Percentiles rank a stretch among this genome's conserved stretches.
Conservation (phyloP, 2,888 invertebrate species). For the Tetragonula carbonaria region DNA sequence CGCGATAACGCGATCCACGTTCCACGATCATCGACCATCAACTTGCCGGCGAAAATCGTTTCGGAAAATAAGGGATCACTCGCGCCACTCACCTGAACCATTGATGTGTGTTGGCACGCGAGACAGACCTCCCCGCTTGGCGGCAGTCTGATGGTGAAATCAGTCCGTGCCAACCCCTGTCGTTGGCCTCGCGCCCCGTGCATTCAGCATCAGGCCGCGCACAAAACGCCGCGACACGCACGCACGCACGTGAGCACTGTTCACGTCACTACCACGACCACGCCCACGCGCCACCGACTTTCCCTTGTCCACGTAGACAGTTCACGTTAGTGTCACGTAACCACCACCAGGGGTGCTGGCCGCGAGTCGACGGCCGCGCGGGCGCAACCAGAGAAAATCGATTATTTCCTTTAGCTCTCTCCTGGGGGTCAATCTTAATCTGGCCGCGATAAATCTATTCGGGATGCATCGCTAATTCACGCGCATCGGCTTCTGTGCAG, state of each 20-base stretch:
- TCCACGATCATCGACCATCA: background rate
- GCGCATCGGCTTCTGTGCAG: constrained; percentile 23
- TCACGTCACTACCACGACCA: constrained; percentile 48
- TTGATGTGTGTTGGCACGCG: constrained; percentile 78
- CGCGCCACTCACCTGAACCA: constrained; percentile 78
- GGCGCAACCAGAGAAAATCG: constrained; percentile 64
- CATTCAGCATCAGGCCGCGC: constrained; percentile 65
- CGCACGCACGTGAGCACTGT: constrained; percentile 45
- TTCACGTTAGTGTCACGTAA: background rate
- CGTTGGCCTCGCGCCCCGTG: constrained; percentile 70
- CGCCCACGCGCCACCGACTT: constrained; percentile 45
- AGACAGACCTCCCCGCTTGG: constrained; percentile 71
- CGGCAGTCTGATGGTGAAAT: constrained; percentile 68
- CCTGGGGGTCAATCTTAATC: constrained; percentile 55
- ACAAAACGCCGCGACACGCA: constrained; percentile 24
- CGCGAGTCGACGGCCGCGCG: constrained; percentile 33
- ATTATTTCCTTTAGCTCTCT: constrained; percentile 44
- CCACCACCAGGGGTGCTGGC: constrained; percentile 38
- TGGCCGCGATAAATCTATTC: constrained; percentile 42
- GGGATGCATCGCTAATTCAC: constrained; percentile 30
- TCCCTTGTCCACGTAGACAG: constrained; percentile 36
- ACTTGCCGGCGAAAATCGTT: background rate
- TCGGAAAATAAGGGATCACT: background rate
- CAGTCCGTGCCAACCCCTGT: constrained; percentile 69
- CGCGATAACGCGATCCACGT: background rate